Percentiles rank a stretch among this genome's conserved stretches.
Conservation (phyloP, 2,888 invertebrate species). For the Pristionchus fissidentatus region DNA sequence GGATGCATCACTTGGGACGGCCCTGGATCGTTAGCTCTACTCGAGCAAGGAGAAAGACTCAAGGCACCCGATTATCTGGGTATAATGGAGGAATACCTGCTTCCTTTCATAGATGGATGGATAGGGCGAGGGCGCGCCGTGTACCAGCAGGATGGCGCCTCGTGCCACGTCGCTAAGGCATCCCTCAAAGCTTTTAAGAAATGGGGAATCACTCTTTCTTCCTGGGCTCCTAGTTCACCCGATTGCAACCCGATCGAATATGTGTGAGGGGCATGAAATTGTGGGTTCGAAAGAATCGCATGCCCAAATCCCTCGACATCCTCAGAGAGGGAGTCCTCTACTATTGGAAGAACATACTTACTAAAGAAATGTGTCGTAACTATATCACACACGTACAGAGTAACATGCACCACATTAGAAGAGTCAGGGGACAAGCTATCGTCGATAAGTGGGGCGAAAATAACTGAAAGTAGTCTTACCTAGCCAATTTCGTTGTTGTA, state of each 20-base stretch:
- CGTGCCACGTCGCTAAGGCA: background rate
- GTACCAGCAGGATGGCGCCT: background rate
- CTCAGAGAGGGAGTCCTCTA: background rate
- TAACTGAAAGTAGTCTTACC: background rate
- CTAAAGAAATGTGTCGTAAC: background rate
- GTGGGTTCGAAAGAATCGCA: background rate
- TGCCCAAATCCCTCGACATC: background rate
- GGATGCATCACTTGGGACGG: constrained; percentile 1
- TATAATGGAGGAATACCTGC: background rate
- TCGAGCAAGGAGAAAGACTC: background rate
- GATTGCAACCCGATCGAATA: background rate
- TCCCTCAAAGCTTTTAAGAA: background rate
- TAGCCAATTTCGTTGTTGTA: too few relatives aligned
- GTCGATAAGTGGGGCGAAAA: background rate
- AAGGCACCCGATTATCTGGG: background rate
- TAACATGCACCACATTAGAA: background rate
- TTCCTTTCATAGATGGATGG: background rate
- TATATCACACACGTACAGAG: background rate
- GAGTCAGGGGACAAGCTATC: background rate
- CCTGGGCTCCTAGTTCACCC: background rate
- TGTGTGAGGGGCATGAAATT: background rate
- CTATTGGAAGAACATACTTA: background rate
- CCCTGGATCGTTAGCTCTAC: background rate
- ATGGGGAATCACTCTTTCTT: background rate
- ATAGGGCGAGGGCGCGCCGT: background rate